Conservation (phyloP, 1,140 invertebrate species). For the Vanessa atalanta region DNA sequence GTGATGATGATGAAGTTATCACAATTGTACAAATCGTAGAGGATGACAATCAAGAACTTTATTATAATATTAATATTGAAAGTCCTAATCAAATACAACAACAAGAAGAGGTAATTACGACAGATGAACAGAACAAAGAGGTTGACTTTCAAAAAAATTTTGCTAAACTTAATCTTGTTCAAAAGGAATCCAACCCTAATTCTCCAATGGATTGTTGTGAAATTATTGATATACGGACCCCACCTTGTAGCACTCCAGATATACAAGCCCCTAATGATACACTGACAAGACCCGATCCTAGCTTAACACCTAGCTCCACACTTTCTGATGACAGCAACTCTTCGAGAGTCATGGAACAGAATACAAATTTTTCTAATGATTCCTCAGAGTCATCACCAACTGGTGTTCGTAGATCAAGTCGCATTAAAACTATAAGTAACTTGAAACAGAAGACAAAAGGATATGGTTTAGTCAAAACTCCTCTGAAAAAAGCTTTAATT, state of each 20-base stretch:
- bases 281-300: slow-evolving; percentile 66
- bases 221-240: slow-evolving; percentile 43
- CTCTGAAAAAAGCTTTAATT: slow-evolving; percentile 75
- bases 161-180: slow-evolving; percentile 62
- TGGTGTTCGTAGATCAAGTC: slow-evolving; percentile 80
- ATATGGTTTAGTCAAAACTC: slow-evolving; percentile 81
- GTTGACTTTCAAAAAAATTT: slow-evolving; percentile 69
- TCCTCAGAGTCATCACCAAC: slow-evolving; percentile 75
- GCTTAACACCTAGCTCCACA: slow-evolving; percentile 73
- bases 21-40: slow-evolving; percentile 79
- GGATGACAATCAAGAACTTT: slow-evolving; percentile 73
- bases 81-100: slow-evolving; percentile 52
- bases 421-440: slow-evolving; percentile 82
- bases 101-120: slow-evolving; percentile 26
- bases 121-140: slow-evolving; percentile 53
- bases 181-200: slow-evolving; percentile 42
- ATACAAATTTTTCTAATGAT: slow-evolving; percentile 70
- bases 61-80: slow-evolving; percentile 71
- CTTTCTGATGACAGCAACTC: slow-evolving; percentile 78
- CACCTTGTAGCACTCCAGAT: slow-evolving; percentile 55
- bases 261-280: slow-evolving; percentile 38
- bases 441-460: slow-evolving; percentile 82
- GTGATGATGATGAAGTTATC: slow-evolving; percentile 77
- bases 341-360: slow-evolving; percentile 66
- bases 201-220: slow-evolving; percentile 62